Percentiles rank a stretch among this genome's conserved stretches.
These are phyloP conservation scores for Craterocephalus amniculus DNA, from an alignment of 2,797 vertebrate genomes.

Conservation along the genomic window DNA sequence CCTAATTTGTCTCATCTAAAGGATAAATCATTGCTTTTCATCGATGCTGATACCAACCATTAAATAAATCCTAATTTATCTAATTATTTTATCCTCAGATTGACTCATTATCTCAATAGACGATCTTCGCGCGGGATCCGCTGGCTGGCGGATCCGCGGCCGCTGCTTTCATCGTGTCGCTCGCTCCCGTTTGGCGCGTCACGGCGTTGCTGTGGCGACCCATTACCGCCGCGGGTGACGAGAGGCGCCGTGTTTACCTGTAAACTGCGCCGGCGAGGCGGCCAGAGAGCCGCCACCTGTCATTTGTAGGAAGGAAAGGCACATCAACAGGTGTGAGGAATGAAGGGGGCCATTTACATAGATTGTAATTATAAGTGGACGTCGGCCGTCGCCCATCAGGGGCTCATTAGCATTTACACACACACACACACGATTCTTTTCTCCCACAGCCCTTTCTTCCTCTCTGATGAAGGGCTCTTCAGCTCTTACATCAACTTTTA, in stretches of 20 bases:
- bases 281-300: conserved; percentile 46
- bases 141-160: conserved; percentile 13
- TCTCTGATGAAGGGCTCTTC: conserved; percentile 68
- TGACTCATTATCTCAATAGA: conserved; percentile 9
- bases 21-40: not conserved
- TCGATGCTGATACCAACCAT: no score
- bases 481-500: conserved; percentile 52
- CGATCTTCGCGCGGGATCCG: conserved; percentile 53
- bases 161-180: conserved; percentile 49
- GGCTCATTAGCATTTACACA: conserved; percentile 41
- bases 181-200: conserved; percentile 67
- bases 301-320: conserved; percentile 11
- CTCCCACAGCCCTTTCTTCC: conserved; percentile 42
- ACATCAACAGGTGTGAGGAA: conserved; percentile 52
- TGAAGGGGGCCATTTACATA: conserved; percentile 21
- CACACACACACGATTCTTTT: conserved; percentile 22
- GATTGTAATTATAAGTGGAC: conserved; percentile 38
- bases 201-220: conserved; percentile 79
- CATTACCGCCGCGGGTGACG: conserved; percentile 52
- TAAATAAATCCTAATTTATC: no score
- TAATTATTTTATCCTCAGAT: not conserved
- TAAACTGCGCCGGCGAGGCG: conserved; percentile 39
- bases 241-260: conserved; percentile 61
- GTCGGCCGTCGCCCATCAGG: conserved; percentile 40
- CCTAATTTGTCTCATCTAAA: no score